These are phyloP conservation scores for Geotrypetes seraphini DNA, from an alignment of 2,797 vertebrate species.

Conservation along the genomic window DNA sequence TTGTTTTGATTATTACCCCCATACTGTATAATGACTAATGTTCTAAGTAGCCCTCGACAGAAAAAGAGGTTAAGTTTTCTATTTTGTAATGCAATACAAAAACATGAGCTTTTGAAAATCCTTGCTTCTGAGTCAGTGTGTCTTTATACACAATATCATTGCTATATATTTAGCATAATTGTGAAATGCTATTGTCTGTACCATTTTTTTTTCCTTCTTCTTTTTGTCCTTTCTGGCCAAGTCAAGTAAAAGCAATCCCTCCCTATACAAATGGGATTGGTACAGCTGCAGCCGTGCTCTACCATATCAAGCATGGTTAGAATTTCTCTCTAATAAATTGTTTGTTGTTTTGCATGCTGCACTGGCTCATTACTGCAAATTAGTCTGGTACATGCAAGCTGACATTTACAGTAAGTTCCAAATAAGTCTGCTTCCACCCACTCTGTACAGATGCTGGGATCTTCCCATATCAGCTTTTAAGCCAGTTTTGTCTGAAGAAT, in stretches of 20 bases:
- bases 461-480: slow-evolving; percentile 16
- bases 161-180: too few relatives aligned
- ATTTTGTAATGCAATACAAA: too few relatives aligned
- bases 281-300: neutral
- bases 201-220: neutral
- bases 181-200: too few relatives aligned
- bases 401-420: slow-evolving; percentile 37
- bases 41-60: too few relatives aligned
- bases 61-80: too few relatives aligned
- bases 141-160: too few relatives aligned
- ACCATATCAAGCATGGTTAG: neutral
- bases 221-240: neutral
- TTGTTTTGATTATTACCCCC: too few relatives aligned
- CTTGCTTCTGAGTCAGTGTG: too few relatives aligned
- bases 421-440: slow-evolving; percentile 49
- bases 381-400: slow-evolving; percentile 39
- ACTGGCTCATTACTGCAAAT: slow-evolving; percentile 41
- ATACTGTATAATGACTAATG: too few relatives aligned
- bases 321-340: neutral
- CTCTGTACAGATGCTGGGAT: slow-evolving; percentile 16
- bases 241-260: slow-evolving; percentile 1
- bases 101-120: too few relatives aligned
- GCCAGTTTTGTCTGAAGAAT: too few relatives aligned
- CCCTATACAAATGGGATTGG: neutral
- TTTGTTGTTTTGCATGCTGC: slow-evolving; percentile 14